A percentile compares a stretch with the other conserved stretches of the same genome.
phyloP scores from a whole-genome alignment of 92 coral and sea anemone genomes.

The Parazoanthus darwini region DNA sequence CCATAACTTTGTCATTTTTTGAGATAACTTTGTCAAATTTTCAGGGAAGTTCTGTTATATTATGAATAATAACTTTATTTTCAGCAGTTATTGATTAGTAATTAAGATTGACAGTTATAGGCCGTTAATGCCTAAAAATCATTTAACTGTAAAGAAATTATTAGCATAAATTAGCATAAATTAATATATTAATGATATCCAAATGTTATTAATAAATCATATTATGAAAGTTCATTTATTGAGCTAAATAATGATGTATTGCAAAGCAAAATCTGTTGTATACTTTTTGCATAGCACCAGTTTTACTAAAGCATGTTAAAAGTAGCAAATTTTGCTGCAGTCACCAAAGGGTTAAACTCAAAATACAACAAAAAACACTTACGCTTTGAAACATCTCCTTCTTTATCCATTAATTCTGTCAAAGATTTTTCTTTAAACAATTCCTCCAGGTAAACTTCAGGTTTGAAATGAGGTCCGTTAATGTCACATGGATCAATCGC shows the following conservation, averaged over 20 bases:
- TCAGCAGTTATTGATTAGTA: not conserved
- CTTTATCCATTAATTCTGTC: constrained; percentile 89
- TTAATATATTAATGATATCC: too few species aligned
- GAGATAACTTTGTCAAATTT: not conserved
- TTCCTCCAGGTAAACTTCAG: constrained; percentile 87
- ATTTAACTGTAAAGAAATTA: not conserved
- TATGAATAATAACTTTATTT: not conserved
- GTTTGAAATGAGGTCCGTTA: constrained; percentile 97
- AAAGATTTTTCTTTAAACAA: constrained; percentile 89
- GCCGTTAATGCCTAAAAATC: constrained; percentile 2
- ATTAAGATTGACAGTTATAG: not conserved
- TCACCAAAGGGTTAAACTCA: too few species aligned
- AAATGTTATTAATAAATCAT: too few species aligned
- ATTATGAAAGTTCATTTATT: too few species aligned
- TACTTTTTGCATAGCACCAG: too few species aligned
- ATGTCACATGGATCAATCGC: constrained; percentile 90
- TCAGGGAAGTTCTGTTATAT: too few species aligned
- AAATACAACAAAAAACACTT: constrained; percentile 10
- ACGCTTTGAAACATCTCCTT: constrained; percentile 92
- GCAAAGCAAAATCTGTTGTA: too few species aligned
- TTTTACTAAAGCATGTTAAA: too few species aligned
- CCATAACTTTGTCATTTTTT: not conserved
- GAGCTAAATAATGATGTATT: too few species aligned
- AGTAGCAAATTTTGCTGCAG: not conserved
- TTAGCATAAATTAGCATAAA: not conserved